Evolutionary conservation across 1,140 invertebrate genomes (phyloP).

Genomic region (Zaprionus gabonicus): DNA sequence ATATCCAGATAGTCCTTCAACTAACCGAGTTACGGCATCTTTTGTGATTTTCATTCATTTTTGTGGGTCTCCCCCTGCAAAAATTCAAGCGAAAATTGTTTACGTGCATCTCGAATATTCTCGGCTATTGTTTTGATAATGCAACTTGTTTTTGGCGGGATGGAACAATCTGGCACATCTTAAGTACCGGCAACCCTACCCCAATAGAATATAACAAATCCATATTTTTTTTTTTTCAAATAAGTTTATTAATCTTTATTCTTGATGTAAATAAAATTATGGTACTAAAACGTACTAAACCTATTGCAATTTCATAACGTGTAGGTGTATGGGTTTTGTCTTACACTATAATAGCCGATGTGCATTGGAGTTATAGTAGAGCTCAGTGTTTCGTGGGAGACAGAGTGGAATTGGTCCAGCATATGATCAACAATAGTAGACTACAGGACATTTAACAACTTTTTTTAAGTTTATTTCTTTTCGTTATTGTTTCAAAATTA

Average conservation of each 20-base stretch:
- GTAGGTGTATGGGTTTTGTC: constrained; percentile 1
- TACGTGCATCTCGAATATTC: not conserved
- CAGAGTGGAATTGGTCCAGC: constrained; percentile 7
- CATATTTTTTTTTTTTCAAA: constrained; percentile 19
- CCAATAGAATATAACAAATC: not conserved
- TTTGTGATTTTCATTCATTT: constrained; percentile 2
- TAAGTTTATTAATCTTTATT: constrained; percentile 42
- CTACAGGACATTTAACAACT: constrained; percentile 14
- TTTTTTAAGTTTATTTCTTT: constrained; percentile 14
- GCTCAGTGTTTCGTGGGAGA: constrained; percentile 17
- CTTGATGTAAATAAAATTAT: constrained; percentile 35
- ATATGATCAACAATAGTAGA: constrained; percentile 23
- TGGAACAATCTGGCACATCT: not conserved
- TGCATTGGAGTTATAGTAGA: not conserved
- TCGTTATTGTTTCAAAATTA: constrained; percentile 9
- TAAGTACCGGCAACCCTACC: not conserved
- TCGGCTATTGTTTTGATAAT: not conserved
- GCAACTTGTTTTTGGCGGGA: not conserved
- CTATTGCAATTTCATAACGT: constrained; percentile 23
- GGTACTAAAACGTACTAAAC: constrained; percentile 64
- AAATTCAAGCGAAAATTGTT: not conserved
- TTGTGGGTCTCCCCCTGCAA: not conserved
- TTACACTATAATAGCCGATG: constrained; percentile 40
- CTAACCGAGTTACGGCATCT: not conserved
- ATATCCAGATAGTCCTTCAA: not conserved